Base-by-base conservation (phyloP, 2,888 invertebrate species). In the Athetis lepigone region DNA sequence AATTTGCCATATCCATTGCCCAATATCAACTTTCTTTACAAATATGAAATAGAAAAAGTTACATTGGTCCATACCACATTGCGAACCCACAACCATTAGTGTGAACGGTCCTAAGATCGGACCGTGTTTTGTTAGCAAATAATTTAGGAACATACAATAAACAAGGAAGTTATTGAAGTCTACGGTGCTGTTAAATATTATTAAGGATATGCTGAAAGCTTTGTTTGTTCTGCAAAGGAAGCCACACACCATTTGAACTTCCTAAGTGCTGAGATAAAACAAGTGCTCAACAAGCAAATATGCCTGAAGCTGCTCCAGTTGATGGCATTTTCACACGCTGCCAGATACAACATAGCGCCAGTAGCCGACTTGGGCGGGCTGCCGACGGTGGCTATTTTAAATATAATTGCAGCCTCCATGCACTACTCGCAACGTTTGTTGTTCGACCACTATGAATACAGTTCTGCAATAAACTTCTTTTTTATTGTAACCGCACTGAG, bases 381-480 rank as follows among this genome's bases (percentile, higher is more conserved):
- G 25, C 21, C 68, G 67, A 63, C 72, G 77, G 65, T 65, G 68
- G 82, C 82, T 86, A 86, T 88, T 90, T 87, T 86, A 81, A 86
- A 87, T 84, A 80, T 88, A 89, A 90, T 89, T 89, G 85, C 85
- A 84, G 83, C 73, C 76, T 64, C 64, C 63, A 51, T 71, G 55
- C 68, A 75, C 72, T 74, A 68, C 75, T 79, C 75, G 77, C 78
- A 72, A 75, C 77, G 73, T 82, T 84, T 81, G 81, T 82, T 84
- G 82, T 81, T 69, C 60, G 73, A 80, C 81, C 77, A 80, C 79
- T 78, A 68, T 75, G 77, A 80, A 79, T 75, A 76, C 72, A 69
- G 65, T 68, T 79, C 64, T 66, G 68, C 67, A 63, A 72, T 82
- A 83, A 81, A 82, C 70, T 79, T 74, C 52, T 58, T 78, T 81